These are phyloP conservation scores for Sinosuthora webbiana DNA, from an alignment of 2,113 vertebrate genomes.

Conservation along the genomic window DNA sequence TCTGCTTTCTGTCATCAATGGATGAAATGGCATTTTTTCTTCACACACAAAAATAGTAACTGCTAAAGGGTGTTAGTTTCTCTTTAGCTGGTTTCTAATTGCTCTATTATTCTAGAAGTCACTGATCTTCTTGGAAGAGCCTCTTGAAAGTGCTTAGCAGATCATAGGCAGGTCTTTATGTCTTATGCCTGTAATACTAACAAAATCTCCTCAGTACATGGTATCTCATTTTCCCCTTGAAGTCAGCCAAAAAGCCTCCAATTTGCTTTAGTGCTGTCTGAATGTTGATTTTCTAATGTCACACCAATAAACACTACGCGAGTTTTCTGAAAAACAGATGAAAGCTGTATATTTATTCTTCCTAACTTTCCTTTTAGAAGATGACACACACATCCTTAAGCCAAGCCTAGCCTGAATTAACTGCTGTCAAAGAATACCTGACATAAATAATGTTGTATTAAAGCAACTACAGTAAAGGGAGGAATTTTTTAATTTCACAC, in stretches of 20 bases:
- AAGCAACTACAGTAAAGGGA: not conserved
- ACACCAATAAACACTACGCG: not conserved
- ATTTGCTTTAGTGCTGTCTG: not conserved
- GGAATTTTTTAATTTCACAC: not conserved
- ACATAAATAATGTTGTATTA: not conserved
- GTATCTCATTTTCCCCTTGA: not conserved
- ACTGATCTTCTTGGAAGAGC: not conserved
- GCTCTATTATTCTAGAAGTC: not conserved
- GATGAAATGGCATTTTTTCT: not conserved
- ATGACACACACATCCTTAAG: not conserved
- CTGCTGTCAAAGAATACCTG: not conserved
- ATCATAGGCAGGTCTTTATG: not conserved
- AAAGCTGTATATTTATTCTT: not conserved
- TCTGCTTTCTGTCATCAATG: not conserved
- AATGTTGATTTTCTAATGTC: not conserved
- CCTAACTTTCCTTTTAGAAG: not conserved
- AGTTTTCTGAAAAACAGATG: not conserved
- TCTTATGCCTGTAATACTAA: not conserved
- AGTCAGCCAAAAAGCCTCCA: not conserved
- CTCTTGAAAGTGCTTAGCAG: not conserved
- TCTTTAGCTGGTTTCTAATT: not conserved
- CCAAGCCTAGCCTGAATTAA: not conserved
- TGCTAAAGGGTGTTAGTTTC: not conserved
- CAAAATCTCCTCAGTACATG: not conserved
- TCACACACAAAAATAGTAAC: not conserved